Conservation (phyloP, 2,113 vertebrate genomes). For the Peucedramus taeniatus region DNA sequence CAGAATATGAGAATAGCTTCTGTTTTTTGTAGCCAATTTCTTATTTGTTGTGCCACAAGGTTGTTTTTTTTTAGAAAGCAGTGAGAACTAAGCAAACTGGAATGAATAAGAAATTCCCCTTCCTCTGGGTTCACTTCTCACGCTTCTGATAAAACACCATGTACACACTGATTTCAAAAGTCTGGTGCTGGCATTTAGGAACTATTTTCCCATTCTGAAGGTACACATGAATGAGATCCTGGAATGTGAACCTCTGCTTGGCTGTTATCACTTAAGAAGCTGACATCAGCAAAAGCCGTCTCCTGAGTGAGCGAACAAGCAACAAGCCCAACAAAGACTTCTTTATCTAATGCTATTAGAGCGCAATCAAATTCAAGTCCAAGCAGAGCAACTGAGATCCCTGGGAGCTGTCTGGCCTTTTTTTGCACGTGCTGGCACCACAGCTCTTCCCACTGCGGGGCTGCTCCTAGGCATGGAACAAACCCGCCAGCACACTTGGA, state of each 20-base stretch:
- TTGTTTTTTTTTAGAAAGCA: background rate
- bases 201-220: background rate
- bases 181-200: background rate
- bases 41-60: background rate
- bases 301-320: background rate
- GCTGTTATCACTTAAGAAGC: background rate
- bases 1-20: background rate
- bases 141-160: accelerated
- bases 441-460: background rate
- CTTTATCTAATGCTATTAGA: constrained; percentile 15
- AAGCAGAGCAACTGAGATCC: background rate
- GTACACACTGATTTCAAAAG: background rate
- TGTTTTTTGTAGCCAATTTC: background rate
- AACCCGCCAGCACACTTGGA: background rate
- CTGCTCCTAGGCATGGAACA: accelerated
- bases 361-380: background rate
- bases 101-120: background rate
- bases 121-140: background rate
- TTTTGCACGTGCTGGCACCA: background rate
- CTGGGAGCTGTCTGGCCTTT: background rate
- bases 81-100: background rate
- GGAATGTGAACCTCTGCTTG: background rate
- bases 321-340: constrained; percentile 10
- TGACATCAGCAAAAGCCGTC: background rate
- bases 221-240: background rate